Evolutionary conservation across 2,797 vertebrate species (phyloP), one percentile per base, ranked within the genome.

Genomic region (Sparidentex hasta): DNA sequence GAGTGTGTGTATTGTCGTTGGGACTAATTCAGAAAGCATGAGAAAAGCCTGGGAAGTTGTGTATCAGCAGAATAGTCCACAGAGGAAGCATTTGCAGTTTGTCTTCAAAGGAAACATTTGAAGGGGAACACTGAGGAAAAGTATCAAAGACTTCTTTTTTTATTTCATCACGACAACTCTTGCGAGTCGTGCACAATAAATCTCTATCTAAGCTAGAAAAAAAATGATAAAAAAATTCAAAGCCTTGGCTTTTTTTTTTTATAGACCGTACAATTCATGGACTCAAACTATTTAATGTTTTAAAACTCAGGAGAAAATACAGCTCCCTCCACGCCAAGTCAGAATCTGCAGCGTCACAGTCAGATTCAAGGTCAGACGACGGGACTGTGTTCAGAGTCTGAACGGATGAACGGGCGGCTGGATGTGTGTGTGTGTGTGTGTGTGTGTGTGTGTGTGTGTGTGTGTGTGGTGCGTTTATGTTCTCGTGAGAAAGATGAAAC

Each of bases 11-110:
- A 6, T 27, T 56, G 63, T 51, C 11, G 16, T 52, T 16, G 46
- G 47, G 58, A 65, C 41, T 76, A 25, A 82, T 71, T 80, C 51
- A 74, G 48, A 74, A 25, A 81, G 74, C 54, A 73, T 21, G 58
- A 80, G 65, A 78, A 72, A 33, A 77, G 59, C 61, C 38, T 38
- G 76, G 47, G 64, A 84, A 87, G 78, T 63, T 72, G 46, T 65
- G 82, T 50, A 76, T 89, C 76, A 85, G 82, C 75, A 78, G 75
- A 83, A 78, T 1, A 50, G 43, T 58, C 6, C 29, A 12, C 58
- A 57, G 65, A 56, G 33, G 43, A 72, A 63, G 59, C 23, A 14
- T 65, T 72, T 71, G 55, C 51, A 67, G 48, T 58, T 63, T 57
- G 11, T 74, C 65, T 55, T 72, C 48, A 86, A 67, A 80, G 50